phyloP scores from a whole-genome alignment of 2,113 vertebrate genomes.

The Actenoides lindsayi region DNA sequence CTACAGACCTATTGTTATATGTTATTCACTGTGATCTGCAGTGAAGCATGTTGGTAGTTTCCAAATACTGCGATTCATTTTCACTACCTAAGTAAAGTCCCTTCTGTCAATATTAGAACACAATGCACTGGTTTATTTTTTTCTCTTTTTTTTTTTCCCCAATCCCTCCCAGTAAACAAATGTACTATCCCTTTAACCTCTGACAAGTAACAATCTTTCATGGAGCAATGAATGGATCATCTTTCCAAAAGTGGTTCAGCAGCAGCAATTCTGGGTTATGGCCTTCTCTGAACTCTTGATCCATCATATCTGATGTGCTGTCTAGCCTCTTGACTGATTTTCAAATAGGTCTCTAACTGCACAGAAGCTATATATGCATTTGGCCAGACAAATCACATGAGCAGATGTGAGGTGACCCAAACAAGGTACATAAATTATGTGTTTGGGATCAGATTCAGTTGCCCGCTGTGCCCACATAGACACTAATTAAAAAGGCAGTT shows the following conservation, averaged over 20 bases:
- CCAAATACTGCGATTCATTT: neutral
- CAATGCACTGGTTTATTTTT: neutral
- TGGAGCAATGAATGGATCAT: neutral
- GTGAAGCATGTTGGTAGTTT: neutral
- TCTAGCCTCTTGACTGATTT: neutral
- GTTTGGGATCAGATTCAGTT: conserved; percentile 23
- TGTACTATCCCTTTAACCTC: neutral
- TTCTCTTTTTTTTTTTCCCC: neutral
- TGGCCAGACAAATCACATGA: neutral
- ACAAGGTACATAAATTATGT: neutral
- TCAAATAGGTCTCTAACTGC: neutral
- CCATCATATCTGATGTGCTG: neutral
- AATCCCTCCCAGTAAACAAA: neutral
- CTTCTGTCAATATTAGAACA: neutral
- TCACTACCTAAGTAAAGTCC: neutral
- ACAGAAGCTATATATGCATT: neutral
- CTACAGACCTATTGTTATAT: neutral
- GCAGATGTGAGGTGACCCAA: conserved; percentile 36
- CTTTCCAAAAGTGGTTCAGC: neutral
- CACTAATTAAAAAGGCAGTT: conserved; percentile 19
- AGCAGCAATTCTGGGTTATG: neutral
- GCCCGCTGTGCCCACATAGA: neutral
- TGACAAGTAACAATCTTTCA: neutral
- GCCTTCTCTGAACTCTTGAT: neutral
- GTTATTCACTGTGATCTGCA: neutral